Evolutionary conservation across 2,888 invertebrate genomes (phyloP), one percentile per base, ranked within the genome.

Genomic region (Phrixothrix hirtus): DNA sequence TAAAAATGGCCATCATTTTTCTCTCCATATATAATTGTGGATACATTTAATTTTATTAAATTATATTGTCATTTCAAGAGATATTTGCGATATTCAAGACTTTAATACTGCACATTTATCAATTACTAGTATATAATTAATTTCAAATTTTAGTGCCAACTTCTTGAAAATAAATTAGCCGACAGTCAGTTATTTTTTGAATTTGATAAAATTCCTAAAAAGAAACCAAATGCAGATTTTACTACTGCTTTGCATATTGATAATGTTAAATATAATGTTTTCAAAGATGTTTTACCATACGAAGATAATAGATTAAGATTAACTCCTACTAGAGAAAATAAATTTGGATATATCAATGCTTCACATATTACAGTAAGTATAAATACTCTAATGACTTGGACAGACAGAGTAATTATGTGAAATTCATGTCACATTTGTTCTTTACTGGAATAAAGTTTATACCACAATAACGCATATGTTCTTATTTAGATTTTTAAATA

Each of bases 301-400:
- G 95, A 93, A 68, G 92, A 92, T 69, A 95, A 92, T 73, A 77
- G 95, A 39, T 88, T 95, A 25, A 81, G 88, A 54, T 77, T 95
- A 13, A 85, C 86, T n/a, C 89, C 94, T 3, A 83, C 87, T 6
- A 86, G 88, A 66, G 83, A 84, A 62, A 95, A 96, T 76, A 86
- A 88, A 43, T 83, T 84, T 67, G 95, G 95, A 9, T 96, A 95
- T 67, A 89, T 95, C 61, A 95, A 95, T 78, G 95, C 95, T 1
- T 94, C 93, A 1, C 90, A 93, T 68, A 85, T 95, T 55, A 89
- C 90, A 65, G 93, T 92, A 73, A 72, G 70, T 62, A 61, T 30
- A 16, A n/a, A n/a, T n/a, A n/a, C n/a, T n/a, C n/a, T n/a, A n/a
- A n/a, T n/a, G n/a, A n/a, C n/a, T n/a, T n/a, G n/a, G n/a, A n/a